Evolutionary conservation across 1,140 invertebrate species (phyloP).

Genomic region (Neomicropteryx cornuta): DNA sequence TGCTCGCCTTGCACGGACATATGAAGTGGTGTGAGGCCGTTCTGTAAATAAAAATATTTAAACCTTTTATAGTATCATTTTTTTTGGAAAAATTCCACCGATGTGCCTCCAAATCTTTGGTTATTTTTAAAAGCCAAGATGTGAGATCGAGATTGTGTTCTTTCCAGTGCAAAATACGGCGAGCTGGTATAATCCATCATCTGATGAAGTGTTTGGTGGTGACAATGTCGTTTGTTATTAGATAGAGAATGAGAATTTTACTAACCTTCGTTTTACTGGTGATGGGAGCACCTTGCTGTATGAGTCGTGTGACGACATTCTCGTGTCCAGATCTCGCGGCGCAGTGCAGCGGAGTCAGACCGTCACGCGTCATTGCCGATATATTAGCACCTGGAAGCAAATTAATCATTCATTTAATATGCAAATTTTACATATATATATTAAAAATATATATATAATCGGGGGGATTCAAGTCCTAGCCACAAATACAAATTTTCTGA

Average conservation of each 20-base stretch:
- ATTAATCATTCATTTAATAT: slow-evolving; percentile 58
- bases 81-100: not conserved
- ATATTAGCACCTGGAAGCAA: slow-evolving; percentile 83
- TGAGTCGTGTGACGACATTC: slow-evolving; percentile 83
- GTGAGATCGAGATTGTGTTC: too few relatives aligned
- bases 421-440: slow-evolving; percentile 26
- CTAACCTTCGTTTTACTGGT: slow-evolving; percentile 93
- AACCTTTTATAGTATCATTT: slow-evolving; percentile 1
- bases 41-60: slow-evolving; percentile 43
- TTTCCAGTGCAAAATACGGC: too few relatives aligned
- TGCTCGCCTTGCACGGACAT: slow-evolving; percentile 97
- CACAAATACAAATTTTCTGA: too few relatives aligned
- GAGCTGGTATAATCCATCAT: too few relatives aligned
- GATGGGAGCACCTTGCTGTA: slow-evolving; percentile 88
- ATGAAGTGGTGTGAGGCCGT: slow-evolving; percentile 80
- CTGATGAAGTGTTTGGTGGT: too few relatives aligned
- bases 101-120: too few relatives aligned
- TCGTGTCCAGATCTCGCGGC: slow-evolving; percentile 94
- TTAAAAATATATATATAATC: too few relatives aligned
- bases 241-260: too few relatives aligned
- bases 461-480: too few relatives aligned
- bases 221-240: too few relatives aligned
- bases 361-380: slow-evolving; percentile 89
- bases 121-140: too few relatives aligned
- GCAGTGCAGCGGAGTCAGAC: slow-evolving; percentile 85